Evolutionary conservation across 2,888 invertebrate species (phyloP).

Genomic region (Drosophila meridionalis): DNA sequence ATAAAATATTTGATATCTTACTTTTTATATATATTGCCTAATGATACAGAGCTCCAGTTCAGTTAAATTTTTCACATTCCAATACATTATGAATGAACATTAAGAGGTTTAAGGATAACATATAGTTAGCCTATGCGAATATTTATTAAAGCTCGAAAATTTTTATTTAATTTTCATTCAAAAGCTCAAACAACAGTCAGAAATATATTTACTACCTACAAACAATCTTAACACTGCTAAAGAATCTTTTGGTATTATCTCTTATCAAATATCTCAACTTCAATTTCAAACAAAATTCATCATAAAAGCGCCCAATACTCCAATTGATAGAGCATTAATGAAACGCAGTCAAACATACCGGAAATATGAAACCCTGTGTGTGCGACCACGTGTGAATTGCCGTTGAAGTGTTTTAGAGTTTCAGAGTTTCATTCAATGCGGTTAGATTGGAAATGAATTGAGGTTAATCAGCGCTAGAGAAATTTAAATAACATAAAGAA

Average conservation of each 20-base stretch:
- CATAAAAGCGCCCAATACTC: not conserved
- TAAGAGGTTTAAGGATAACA: too few relatives aligned
- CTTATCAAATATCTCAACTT: not conserved
- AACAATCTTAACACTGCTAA: not conserved
- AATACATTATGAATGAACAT: too few relatives aligned
- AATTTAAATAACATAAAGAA: constrained; percentile 42
- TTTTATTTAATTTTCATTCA: too few relatives aligned
- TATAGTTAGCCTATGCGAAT: too few relatives aligned
- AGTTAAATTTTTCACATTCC: too few relatives aligned
- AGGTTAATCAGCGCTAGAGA: constrained; percentile 59
- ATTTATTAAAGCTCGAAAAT: too few relatives aligned
- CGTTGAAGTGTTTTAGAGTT: constrained; percentile 48
- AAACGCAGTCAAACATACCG: constrained; percentile 36
- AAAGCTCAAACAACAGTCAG: not conserved
- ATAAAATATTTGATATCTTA: too few relatives aligned
- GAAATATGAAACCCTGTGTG: constrained; percentile 58
- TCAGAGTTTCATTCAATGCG: constrained; percentile 58
- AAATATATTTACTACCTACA: not conserved
- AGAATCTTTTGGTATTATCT: not conserved
- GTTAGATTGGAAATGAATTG: constrained; percentile 49
- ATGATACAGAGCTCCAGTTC: too few relatives aligned
- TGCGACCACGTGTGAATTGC: constrained; percentile 43
- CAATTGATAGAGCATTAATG: not conserved
- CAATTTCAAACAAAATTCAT: not conserved
- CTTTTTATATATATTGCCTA: too few relatives aligned